Evolutionary conservation across 2,797 vertebrate species (phyloP), one percentile per base, ranked within the genome.

Genomic region (Lateolabrax maculatus): DNA sequence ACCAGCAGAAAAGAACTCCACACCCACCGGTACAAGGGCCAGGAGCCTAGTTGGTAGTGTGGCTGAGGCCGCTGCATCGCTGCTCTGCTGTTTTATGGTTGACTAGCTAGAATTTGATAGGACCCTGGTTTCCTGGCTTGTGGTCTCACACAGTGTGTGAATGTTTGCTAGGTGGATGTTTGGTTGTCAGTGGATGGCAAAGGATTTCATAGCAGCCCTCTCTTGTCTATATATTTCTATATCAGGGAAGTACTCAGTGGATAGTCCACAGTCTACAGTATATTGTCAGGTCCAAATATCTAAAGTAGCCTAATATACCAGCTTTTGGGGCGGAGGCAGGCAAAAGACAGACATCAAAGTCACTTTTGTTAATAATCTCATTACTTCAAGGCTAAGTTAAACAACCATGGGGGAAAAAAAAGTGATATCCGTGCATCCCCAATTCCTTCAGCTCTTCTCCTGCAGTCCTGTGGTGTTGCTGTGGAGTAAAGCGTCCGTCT

Each of bases 11-110:
- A 78, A 29, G 16, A 79, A 37, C 62, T 81, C 64, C 34, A 61
- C 73, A 36, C 71, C 61, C 62, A 48, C n/a, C 29, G 1, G 61
- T 43, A 88, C 65, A 77, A 65, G 72, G 44, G 69, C 73, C 85
- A 71, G 63, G 84, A 83, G 85, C 29, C 72, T 76, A 58, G 70
- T 83, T 87, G 78, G 25, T 39, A 5, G 58, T 31, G 36, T 37
- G 68, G 53, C 56, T 18, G 61, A 66, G 74, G 51, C 75, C 55
- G 63, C 73, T 44, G 77, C 60, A 21, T 29, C 49, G 10, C 64
- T 44, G 49, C 46, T 82, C 44, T 64, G 48, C 61, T 51, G 41
- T 79, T 86, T 90, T 86, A 81, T 71, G 52, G 71, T 61, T 36
- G 55, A 68, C 57, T 19, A 63, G 58, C 68, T 39, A 23, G 48